Conservation (phyloP, 2,113 vertebrate genomes). For the Hemibagrus wyckioides region DNA sequence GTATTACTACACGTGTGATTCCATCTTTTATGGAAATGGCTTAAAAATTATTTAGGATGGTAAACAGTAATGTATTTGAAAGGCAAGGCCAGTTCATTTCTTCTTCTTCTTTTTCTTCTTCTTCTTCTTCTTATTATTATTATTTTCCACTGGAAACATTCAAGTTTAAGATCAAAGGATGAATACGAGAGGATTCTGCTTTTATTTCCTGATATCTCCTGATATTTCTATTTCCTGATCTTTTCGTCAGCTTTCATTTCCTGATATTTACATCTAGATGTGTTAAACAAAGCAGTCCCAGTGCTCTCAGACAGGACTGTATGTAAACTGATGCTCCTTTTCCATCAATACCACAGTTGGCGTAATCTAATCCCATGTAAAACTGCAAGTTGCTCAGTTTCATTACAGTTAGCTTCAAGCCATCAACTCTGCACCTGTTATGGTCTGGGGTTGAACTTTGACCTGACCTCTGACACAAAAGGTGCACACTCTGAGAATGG, state of each 20-base stretch:
- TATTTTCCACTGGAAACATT: background rate
- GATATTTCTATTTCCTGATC: too few species aligned
- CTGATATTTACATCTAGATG: background rate
- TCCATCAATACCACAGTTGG: constrained; percentile 7
- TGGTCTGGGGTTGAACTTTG: constrained; percentile 48
- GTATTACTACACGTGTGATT: background rate
- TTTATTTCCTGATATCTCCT: background rate
- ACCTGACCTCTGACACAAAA: constrained; percentile 39
- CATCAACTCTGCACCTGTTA: constrained; percentile 69
- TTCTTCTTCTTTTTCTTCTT: too few species aligned
- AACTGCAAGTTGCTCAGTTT: constrained; percentile 38
- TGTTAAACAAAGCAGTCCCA: background rate
- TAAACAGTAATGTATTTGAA: background rate
- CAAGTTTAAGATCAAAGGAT: background rate
- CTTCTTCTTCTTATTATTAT: too few species aligned
- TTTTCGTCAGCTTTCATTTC: background rate
- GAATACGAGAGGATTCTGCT: background rate
- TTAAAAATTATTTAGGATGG: background rate
- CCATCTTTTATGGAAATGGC: background rate
- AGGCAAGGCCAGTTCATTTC: background rate
- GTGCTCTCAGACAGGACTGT: background rate
- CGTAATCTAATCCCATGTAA: constrained; percentile 61
- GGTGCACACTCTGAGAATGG: constrained; percentile 27
- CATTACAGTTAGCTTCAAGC: constrained; percentile 24
- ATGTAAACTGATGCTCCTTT: background rate